A percentile compares a stretch with the other conserved stretches of the same genome.
Evolutionary conservation across 2,888 invertebrate genomes (phyloP).

Genomic region (Drosophila buzzatii): DNA sequence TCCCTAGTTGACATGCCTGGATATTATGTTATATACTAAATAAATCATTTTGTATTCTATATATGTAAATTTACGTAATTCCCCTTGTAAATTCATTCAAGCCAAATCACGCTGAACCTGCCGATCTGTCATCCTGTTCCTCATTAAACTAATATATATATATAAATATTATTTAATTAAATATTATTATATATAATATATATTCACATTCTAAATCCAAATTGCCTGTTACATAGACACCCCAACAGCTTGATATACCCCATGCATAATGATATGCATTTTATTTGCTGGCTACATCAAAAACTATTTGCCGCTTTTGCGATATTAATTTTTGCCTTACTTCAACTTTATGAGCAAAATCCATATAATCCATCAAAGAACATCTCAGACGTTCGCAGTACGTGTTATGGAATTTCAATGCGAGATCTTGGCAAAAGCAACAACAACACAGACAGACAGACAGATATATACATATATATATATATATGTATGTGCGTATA

Average conservation of each 20-base stretch:
- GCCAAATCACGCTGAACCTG: no score
- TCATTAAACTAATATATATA: no score
- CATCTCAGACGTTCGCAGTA: slow-evolving; percentile 81
- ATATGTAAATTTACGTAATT: background rate
- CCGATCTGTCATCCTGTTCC: no score
- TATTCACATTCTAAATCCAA: no score
- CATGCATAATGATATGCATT: background rate
- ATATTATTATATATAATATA: no score
- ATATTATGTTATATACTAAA: background rate
- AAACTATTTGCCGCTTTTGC: slow-evolving; percentile 60
- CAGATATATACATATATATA: background rate
- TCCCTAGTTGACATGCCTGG: background rate
- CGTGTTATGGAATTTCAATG: slow-evolving; percentile 83
- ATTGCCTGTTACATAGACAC: background rate
- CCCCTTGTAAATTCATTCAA: no score
- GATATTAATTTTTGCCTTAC: slow-evolving; percentile 60
- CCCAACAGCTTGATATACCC: background rate
- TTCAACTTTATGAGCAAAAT: slow-evolving; percentile 82
- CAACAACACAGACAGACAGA: slow-evolving; percentile 3
- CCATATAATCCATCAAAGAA: slow-evolving; percentile 82
- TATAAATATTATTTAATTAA: no score
- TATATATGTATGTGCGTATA: background rate
- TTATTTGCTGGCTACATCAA: slow-evolving; percentile 38
- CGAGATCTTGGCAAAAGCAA: slow-evolving; percentile 61
- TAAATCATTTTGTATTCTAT: background rate